Evolutionary conservation across 1,140 invertebrate species (phyloP).

Genomic region (Anagrus nilaparvatae): DNA sequence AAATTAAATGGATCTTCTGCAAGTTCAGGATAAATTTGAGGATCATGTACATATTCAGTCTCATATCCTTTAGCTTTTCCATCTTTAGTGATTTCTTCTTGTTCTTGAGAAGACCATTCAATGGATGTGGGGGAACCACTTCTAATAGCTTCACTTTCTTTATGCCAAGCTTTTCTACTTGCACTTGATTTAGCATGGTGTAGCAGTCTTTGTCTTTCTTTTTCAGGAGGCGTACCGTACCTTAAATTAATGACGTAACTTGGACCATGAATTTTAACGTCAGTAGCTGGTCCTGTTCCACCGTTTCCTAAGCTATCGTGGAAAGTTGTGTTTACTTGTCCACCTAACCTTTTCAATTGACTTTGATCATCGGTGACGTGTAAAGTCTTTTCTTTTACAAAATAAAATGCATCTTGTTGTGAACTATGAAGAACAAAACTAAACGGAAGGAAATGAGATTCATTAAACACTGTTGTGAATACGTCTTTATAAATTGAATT

Average conservation of each 20-base stretch:
- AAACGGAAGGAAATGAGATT: slow-evolving; percentile 78
- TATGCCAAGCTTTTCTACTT: slow-evolving; percentile 82
- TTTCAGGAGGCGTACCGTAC: slow-evolving; percentile 81
- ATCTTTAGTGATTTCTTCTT: slow-evolving; percentile 77
- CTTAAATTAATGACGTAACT: slow-evolving; percentile 74
- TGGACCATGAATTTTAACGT: slow-evolving; percentile 76
- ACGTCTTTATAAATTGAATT: slow-evolving; percentile 85
- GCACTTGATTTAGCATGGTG: slow-evolving; percentile 80
- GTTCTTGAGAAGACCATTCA: slow-evolving; percentile 68
- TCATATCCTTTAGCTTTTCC: slow-evolving; percentile 77
- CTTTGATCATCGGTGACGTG: slow-evolving; percentile 78
- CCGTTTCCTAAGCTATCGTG: slow-evolving; percentile 70
- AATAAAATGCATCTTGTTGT: slow-evolving; percentile 88
- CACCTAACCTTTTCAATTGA: slow-evolving; percentile 77
- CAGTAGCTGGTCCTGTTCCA: slow-evolving; percentile 46
- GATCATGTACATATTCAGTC: slow-evolving; percentile 83
- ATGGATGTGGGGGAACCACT: slow-evolving; percentile 61
- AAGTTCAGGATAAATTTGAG: slow-evolving; percentile 79
- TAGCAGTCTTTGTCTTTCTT: slow-evolving; percentile 77
- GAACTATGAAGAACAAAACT: slow-evolving; percentile 81
- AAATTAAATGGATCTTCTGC: slow-evolving; percentile 94
- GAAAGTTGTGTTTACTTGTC: slow-evolving; percentile 87
- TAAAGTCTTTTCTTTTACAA: slow-evolving; percentile 86
- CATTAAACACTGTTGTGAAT: slow-evolving; percentile 87
- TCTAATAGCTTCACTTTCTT: slow-evolving; percentile 74